Percentiles rank a stretch among this genome's conserved stretches.
These are phyloP conservation scores for Leucophenga montana DNA, from an alignment of 2,888 invertebrate genomes.

Conservation along the genomic window DNA sequence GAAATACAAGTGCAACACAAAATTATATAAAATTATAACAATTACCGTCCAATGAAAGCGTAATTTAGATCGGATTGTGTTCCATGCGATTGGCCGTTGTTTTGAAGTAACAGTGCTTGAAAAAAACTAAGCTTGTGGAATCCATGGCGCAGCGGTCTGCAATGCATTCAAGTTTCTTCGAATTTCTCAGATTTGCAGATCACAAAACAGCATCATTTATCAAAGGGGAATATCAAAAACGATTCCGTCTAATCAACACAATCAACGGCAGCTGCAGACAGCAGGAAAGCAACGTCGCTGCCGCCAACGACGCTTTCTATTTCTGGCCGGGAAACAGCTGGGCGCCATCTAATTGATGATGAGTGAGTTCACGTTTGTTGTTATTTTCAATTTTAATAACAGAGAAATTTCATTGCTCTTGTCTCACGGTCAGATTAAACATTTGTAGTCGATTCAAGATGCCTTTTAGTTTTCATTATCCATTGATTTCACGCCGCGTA, in stretches of 20 bases:
- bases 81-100: background rate
- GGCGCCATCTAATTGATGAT: background rate
- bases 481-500: too few relatives aligned
- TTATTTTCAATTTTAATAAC: background rate
- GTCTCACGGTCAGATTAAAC: slow-evolving; percentile 1
- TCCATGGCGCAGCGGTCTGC: background rate
- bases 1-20: too few relatives aligned
- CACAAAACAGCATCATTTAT: background rate
- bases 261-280: background rate
- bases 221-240: background rate
- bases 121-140: too few relatives aligned
- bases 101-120: background rate
- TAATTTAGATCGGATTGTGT: background rate
- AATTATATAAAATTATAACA: too few relatives aligned
- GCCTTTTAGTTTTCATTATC: slow-evolving; percentile 14
- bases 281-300: background rate
- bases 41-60: background rate
- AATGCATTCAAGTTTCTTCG: background rate
- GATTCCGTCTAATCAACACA: background rate
- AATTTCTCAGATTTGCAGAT: background rate
- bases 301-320: background rate
- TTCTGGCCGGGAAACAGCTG: slow-evolving; percentile 6
- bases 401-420: slow-evolving; percentile 31
- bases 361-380: background rate
- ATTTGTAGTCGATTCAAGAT: background rate